phyloP scores from a whole-genome alignment of 2,888 invertebrate species.

The Himalopsyche tibetana region DNA sequence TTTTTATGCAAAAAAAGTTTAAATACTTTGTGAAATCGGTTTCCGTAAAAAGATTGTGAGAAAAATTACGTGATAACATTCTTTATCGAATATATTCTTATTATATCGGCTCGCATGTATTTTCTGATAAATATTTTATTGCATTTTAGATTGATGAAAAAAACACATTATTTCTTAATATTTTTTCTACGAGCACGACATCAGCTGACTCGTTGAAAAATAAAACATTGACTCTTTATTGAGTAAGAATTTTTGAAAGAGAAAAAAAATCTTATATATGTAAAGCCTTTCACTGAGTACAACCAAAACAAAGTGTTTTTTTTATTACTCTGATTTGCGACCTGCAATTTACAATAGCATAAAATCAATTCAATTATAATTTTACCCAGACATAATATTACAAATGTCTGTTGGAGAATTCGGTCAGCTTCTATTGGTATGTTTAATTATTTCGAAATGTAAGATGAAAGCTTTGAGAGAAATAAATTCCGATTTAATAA shows the following conservation, averaged over 20 bases:
- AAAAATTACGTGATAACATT: constrained; percentile 5
- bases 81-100: not conserved
- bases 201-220: not conserved
- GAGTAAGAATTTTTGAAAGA: constrained; percentile 8
- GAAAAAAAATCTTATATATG: not conserved
- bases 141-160: not conserved
- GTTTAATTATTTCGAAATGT: constrained; percentile 20
- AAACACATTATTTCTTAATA: constrained; percentile 17
- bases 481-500: constrained; percentile 1
- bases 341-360: constrained; percentile 34
- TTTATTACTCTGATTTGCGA: constrained; percentile 1
- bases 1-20: not conserved
- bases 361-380: constrained; percentile 25
- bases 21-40: too few relatives aligned
- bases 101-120: constrained; percentile 4
- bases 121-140: constrained; percentile 5
- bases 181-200: constrained; percentile 8
- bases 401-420: constrained; percentile 2
- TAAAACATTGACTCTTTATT: constrained; percentile 30
- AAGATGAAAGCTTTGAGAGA: not conserved
- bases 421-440: constrained; percentile 8
- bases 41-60: not conserved
- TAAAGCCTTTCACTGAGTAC: constrained; percentile 25
- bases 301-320: constrained; percentile 10
- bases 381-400: constrained; percentile 25